Conservation (phyloP, 53 echinoderm and acorn worm species). For the Echinometra lucunter region DNA sequence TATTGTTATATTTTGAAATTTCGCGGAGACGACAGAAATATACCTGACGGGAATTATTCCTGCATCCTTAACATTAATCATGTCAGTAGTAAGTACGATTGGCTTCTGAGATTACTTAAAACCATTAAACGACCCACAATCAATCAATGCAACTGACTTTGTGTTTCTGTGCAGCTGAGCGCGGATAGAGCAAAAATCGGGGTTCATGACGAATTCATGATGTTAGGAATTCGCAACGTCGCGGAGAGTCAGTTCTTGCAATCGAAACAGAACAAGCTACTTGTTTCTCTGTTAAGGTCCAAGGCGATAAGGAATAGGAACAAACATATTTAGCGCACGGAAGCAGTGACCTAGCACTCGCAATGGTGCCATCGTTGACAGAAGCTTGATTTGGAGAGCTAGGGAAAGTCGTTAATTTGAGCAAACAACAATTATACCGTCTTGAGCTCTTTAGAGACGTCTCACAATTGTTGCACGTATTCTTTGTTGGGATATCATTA, state of each 20-base stretch:
- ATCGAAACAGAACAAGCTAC: not conserved
- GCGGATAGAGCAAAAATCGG: not conserved
- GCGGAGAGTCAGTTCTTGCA: not conserved
- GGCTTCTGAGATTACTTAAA: not conserved
- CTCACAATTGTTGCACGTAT: not conserved
- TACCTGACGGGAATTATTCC: too few species aligned
- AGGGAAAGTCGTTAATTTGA: conserved; percentile 35
- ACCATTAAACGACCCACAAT: not conserved
- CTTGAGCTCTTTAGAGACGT: not conserved
- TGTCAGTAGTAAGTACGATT: too few species aligned
- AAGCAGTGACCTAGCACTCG: conserved; percentile 3
- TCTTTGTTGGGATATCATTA: conserved; percentile 13
- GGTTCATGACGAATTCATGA: not conserved
- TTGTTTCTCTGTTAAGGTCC: not conserved
- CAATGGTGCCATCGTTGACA: not conserved
- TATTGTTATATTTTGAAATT: too few species aligned
- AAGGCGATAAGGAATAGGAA: conserved; percentile 9
- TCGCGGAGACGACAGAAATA: too few species aligned
- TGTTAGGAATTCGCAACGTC: not conserved
- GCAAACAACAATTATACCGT: not conserved
- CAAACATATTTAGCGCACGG: conserved; percentile 52
- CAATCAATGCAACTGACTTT: not conserved
- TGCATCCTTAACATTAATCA: too few species aligned
- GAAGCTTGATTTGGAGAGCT: conserved; percentile 12
- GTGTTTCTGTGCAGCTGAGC: not conserved